A percentile compares a stretch with the other conserved stretches of the same genome.
Evolutionary conservation across 2,113 vertebrate species (phyloP).

Genomic region (Henicopernis longicauda): DNA sequence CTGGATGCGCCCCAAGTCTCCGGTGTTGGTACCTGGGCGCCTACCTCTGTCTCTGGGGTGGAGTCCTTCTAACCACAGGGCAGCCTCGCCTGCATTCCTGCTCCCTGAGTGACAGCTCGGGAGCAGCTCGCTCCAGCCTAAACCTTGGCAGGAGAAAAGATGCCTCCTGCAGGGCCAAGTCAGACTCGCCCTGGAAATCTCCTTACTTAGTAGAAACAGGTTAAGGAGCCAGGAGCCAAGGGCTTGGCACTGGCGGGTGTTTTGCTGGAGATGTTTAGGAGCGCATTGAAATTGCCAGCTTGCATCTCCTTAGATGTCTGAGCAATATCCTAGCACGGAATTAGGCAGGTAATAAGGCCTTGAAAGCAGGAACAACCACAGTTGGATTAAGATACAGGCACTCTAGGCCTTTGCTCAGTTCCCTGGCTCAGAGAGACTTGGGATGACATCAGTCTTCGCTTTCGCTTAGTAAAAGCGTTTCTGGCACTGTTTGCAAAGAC

Average conservation of each 20-base stretch:
- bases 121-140: slow-evolving; percentile 42
- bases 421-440: background rate
- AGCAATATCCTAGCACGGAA: background rate
- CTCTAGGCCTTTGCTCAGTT: background rate
- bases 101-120: slow-evolving; percentile 75
- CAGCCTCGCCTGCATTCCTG: slow-evolving; percentile 79
- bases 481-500: background rate
- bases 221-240: slow-evolving; percentile 41
- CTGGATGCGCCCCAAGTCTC: slow-evolving; percentile 72
- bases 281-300: background rate
- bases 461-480: background rate
- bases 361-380: background rate
- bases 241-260: slow-evolving; percentile 35
- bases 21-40: slow-evolving; percentile 76
- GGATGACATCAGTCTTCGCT: background rate
- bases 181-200: slow-evolving; percentile 53
- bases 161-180: slow-evolving; percentile 56
- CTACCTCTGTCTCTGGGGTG: slow-evolving; percentile 70
- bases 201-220: slow-evolving; percentile 47
- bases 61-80: slow-evolving; percentile 75
- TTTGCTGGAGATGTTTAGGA: slow-evolving; percentile 17
- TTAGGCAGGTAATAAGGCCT: background rate
- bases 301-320: slow-evolving; percentile 52
- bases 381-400: background rate
- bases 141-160: slow-evolving; percentile 39